Evolutionary conservation across 2,797 vertebrate species (phyloP).

Genomic region (Chelon auratus): DNA sequence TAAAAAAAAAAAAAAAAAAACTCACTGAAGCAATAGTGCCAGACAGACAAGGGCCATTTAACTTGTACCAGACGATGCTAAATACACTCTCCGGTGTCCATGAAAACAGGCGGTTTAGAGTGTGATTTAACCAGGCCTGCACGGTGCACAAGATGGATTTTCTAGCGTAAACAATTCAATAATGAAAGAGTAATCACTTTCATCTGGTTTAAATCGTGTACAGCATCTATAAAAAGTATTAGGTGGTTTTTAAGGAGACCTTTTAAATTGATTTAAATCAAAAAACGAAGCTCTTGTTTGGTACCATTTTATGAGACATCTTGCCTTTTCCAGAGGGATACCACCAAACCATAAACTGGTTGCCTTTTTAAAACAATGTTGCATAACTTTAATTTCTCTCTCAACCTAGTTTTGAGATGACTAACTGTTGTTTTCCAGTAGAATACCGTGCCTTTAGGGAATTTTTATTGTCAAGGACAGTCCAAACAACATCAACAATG

Average conservation of each 20-base stretch:
- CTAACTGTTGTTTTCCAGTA: conserved; percentile 61
- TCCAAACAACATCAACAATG: conserved; percentile 33
- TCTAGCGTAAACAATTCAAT: conserved; percentile 79
- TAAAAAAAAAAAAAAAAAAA: conserved; percentile 48
- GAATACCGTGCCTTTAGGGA: conserved; percentile 53
- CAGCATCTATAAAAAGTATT: conserved; percentile 78
- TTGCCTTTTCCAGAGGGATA: conserved; percentile 77
- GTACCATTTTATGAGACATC: conserved; percentile 77
- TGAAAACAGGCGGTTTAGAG: conserved; percentile 75
- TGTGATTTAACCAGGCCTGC: conserved; percentile 76
- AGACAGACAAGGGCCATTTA: conserved; percentile 77
- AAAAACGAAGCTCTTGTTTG: conserved; percentile 69
- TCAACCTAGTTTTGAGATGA: conserved; percentile 59
- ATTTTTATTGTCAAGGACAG: conserved; percentile 41
- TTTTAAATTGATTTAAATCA: conserved; percentile 72
- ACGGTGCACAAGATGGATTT: conserved; percentile 60
- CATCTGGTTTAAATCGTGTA: conserved; percentile 71
- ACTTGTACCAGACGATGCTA: conserved; percentile 76
- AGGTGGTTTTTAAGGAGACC: conserved; percentile 67
- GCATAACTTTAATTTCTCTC: conserved; percentile 75
- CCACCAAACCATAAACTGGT: conserved; percentile 81
- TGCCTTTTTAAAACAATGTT: conserved; percentile 77
- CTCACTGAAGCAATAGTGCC: conserved; percentile 52
- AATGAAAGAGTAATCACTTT: conserved; percentile 74
- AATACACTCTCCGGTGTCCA: conserved; percentile 72